A percentile compares a stretch with the other conserved stretches of the same genome.
Conservation (phyloP, 2,113 vertebrate species). For the Triplophysa dalaica region DNA sequence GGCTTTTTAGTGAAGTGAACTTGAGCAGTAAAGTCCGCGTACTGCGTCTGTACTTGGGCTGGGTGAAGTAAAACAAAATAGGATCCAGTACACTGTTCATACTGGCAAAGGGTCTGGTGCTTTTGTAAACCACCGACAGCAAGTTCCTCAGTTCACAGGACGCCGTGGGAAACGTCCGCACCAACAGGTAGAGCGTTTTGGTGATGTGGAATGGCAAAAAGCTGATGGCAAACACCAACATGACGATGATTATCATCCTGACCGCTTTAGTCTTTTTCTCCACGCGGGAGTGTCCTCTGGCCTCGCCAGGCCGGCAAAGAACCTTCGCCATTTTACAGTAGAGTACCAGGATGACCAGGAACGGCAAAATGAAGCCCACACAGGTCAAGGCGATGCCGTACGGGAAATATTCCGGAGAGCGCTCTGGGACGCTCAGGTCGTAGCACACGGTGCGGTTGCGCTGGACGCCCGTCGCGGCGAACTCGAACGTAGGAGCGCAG, state of each 20-base stretch:
- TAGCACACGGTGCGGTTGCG: slow-evolving; percentile 96
- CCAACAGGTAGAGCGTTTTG: slow-evolving; percentile 88
- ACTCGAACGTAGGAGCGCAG: slow-evolving; percentile 87
- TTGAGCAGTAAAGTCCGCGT: slow-evolving; percentile 79
- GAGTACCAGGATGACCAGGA: slow-evolving; percentile 82
- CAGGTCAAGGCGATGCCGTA: slow-evolving; percentile 91
- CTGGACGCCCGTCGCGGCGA: slow-evolving; percentile 85
- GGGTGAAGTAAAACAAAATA: slow-evolving; percentile 95
- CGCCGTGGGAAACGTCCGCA: slow-evolving; percentile 70
- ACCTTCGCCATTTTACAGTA: slow-evolving; percentile 86
- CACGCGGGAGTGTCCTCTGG: slow-evolving; percentile 62
- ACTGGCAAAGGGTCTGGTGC: slow-evolving; percentile 91
- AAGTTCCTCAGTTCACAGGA: slow-evolving; percentile 77
- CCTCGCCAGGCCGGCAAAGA: slow-evolving; percentile 78
- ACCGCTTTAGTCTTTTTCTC: slow-evolving; percentile 85
- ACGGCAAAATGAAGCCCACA: slow-evolving; percentile 88
- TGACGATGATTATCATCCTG: slow-evolving; percentile 87
- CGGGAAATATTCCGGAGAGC: slow-evolving; percentile 81
- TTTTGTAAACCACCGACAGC: slow-evolving; percentile 88
- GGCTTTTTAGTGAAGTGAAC: slow-evolving; percentile 75
- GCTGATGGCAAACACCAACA: slow-evolving; percentile 85
- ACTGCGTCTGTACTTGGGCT: slow-evolving; percentile 80
- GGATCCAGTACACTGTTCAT: slow-evolving; percentile 96
- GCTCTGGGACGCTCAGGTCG: slow-evolving; percentile 81
- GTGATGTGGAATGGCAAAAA: slow-evolving; percentile 96